phyloP scores from a whole-genome alignment of 2,797 vertebrate species.

The Sebastes taczanowskii region DNA sequence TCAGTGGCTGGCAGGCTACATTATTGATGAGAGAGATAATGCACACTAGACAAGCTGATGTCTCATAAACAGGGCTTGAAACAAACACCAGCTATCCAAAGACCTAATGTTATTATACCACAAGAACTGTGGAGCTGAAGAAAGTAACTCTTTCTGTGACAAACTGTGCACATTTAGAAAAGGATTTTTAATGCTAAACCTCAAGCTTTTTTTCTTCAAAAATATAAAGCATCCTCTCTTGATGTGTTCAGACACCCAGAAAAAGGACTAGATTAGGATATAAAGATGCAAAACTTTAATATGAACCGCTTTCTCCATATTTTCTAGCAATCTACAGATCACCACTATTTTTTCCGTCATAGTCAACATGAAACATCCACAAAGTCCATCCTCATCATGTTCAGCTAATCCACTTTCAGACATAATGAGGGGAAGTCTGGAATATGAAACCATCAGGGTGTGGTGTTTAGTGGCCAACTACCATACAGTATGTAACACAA shows the following conservation, averaged over 20 bases:
- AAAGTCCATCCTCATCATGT: background rate
- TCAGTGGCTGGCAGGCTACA: slow-evolving; percentile 58
- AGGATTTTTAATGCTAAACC: background rate
- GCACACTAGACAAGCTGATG: slow-evolving; percentile 42
- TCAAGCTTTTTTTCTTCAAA: background rate
- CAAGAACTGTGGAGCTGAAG: background rate
- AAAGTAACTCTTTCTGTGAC: background rate
- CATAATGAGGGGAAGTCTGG: background rate
- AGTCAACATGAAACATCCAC: background rate
- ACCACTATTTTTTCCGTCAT: background rate
- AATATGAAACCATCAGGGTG: slow-evolving; percentile 11
- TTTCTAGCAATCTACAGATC: background rate
- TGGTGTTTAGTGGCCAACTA: background rate
- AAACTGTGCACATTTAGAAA: background rate
- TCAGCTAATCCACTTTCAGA: background rate
- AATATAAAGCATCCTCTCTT: background rate
- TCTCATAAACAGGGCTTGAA: slow-evolving; percentile 38
- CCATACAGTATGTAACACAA: background rate
- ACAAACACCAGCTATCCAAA: slow-evolving; percentile 15
- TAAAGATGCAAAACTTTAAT: background rate
- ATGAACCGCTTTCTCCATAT: background rate
- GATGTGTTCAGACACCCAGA: background rate
- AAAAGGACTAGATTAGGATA: background rate
- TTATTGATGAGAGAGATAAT: slow-evolving; percentile 72
- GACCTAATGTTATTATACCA: background rate